Evolutionary conservation across 2,797 vertebrate species (phyloP), one percentile per base, ranked within the genome.

Genomic region (Eulemur albifrons): DNA sequence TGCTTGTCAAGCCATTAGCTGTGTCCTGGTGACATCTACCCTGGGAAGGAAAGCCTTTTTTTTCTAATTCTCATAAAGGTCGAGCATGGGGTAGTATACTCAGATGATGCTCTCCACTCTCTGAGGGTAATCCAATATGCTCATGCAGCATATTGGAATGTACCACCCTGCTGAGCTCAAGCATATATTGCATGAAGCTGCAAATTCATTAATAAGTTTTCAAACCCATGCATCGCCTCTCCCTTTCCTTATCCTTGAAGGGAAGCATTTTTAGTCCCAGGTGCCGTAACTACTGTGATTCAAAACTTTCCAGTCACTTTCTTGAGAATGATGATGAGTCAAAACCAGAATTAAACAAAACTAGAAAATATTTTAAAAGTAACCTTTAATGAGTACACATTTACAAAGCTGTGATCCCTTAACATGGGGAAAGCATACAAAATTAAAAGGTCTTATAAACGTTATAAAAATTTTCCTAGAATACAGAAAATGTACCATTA

Each of bases 301-400:
- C 18, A 70, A 79, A 93, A 85, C 54, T 40, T 90, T 72, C 82
- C 48, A n/a, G 12, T 77, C 27, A 32, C 32, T 91, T 75, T 65
- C 9, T 61, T 54, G 81, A 69, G 27, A 80, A 88, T 43, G 52
- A 7, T n/a, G 70, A 81, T 93, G 50, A 90, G 43, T 92, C 79
- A 84, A 96, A 90, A 93, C 7, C 27, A 80, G 59, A 97, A 96
- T 86, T 38, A 85, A 90, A 96, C 21, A 95, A 75, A 94, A n/a
- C 73, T 61, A 69, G 59, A 92, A 79, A 38, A 73, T 38, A 83
- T 67, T 94, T 97, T 77, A 4, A 52, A 97, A 93, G 86, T 48
- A 90, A 54, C 12, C 0, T 97, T 90, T 97, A 96, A 83, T 97
- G 82, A 90, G 7, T 75, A 67, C 18, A 91, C 23, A 88, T 88